phyloP scores from a whole-genome alignment of 30 jellyfish, hydroid and myxozoan species.

The Hydractinia echinata region DNA sequence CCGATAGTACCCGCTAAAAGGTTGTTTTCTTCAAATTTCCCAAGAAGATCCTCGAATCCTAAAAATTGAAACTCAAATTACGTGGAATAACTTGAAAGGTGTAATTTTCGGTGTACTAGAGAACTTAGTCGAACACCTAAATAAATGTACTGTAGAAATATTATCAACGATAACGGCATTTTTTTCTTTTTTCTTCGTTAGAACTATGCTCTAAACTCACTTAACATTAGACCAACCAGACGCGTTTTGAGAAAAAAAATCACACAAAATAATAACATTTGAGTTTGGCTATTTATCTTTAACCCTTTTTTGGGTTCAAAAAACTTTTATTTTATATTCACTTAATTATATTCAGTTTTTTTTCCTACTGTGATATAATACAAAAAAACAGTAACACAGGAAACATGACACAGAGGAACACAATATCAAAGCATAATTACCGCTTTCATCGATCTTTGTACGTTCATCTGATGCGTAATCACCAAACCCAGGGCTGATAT shows the following conservation, averaged over 20 bases:
- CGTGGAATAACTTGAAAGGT: background rate
- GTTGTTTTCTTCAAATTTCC: constrained; percentile 51
- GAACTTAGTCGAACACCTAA: background rate
- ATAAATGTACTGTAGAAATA: background rate
- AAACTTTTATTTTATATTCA: no score
- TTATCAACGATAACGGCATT: background rate
- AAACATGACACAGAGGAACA: background rate
- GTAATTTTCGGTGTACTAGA: background rate
- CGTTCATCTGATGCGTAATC: constrained; percentile 61
- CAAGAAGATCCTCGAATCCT: constrained; percentile 84
- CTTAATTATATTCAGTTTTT: no score
- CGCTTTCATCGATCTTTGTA: background rate
- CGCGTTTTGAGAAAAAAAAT: no score
- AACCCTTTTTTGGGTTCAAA: no score
- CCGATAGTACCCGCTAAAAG: constrained; percentile 14
- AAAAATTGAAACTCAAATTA: background rate
- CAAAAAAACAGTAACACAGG: background rate
- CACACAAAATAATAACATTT: no score
- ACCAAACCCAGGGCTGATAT: constrained; percentile 55
- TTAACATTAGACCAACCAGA: no score
- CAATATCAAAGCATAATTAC: background rate
- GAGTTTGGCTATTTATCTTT: no score
- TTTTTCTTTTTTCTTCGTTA: no score
- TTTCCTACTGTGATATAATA: no score
- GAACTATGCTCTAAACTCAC: no score